A percentile compares a stretch with the other conserved stretches of the same genome.
These are phyloP conservation scores for Acanthurus tractus DNA, from an alignment of 2,797 vertebrate species.

Conservation along the genomic window DNA sequence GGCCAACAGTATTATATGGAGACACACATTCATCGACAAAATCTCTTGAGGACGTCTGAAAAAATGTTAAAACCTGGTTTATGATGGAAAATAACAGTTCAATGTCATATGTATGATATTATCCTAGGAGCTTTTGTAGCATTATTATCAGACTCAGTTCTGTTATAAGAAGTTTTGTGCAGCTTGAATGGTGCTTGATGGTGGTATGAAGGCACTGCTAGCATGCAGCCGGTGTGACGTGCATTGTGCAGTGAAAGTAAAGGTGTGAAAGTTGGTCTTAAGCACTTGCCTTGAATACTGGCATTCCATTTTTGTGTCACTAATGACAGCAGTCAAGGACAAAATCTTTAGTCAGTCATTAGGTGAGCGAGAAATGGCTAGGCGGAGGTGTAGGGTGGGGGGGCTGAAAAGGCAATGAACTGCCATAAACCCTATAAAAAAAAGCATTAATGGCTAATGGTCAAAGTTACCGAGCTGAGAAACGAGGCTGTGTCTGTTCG, in stretches of 20 bases:
- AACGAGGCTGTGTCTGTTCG: background rate
- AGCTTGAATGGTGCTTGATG: background rate
- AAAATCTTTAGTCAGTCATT: background rate
- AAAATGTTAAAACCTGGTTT: background rate
- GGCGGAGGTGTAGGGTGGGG: background rate
- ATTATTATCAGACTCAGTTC: background rate
- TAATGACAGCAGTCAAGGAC: background rate
- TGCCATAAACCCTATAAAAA: background rate
- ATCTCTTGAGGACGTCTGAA: background rate
- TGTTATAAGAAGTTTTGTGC: background rate
- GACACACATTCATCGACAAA: background rate
- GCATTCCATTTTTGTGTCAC: conserved; percentile 20
- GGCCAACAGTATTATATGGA: background rate
- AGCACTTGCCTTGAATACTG: conserved; percentile 14
- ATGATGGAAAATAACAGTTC: background rate
- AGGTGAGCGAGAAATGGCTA: too few species aligned
- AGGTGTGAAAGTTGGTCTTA: conserved; percentile 23
- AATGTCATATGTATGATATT: background rate
- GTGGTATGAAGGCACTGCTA: background rate
- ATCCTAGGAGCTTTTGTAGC: background rate
- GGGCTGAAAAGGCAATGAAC: background rate
- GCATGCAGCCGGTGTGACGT: conserved; percentile 17
- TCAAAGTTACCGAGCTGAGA: background rate
- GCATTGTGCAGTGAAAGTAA: conserved; percentile 15
- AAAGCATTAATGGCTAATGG: too few species aligned